Evolutionary conservation across 2,113 vertebrate genomes (phyloP).

Genomic region (Nibea coibor): DNA sequence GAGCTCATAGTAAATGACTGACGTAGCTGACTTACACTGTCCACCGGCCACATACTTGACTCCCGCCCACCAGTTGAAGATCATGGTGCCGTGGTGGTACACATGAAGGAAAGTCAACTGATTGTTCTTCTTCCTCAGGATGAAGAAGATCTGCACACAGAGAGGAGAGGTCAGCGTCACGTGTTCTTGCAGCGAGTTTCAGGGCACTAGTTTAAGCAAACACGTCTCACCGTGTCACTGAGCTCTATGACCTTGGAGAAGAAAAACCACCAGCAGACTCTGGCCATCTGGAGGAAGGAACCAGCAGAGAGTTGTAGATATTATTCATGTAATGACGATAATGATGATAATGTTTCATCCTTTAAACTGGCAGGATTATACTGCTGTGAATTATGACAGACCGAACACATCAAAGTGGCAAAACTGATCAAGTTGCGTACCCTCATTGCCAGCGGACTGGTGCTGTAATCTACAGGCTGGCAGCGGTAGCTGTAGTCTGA

Average conservation of each 20-base stretch:
- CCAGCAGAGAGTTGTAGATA: neutral
- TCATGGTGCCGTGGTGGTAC: conserved; percentile 88
- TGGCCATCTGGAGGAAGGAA: conserved; percentile 86
- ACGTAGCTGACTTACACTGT: conserved; percentile 81
- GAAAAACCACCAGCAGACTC: conserved; percentile 85
- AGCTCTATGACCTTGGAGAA: conserved; percentile 86
- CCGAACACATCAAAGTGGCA: neutral
- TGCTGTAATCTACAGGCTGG: conserved; percentile 84
- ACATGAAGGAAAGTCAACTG: conserved; percentile 89
- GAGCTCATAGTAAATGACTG: neutral
- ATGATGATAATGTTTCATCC: neutral
- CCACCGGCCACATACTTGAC: conserved; percentile 87
- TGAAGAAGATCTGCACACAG: conserved; percentile 86
- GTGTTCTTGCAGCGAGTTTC: neutral
- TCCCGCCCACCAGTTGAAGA: conserved; percentile 87
- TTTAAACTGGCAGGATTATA: neutral
- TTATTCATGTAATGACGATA: neutral
- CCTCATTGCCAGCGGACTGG: conserved; percentile 78
- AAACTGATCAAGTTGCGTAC: conserved; percentile 53
- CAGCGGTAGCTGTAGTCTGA: conserved; percentile 84
- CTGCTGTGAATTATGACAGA: neutral
- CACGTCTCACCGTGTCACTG: conserved; percentile 78
- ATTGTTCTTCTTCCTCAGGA: conserved; percentile 86
- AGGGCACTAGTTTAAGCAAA: neutral
- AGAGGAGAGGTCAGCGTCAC: neutral